phyloP scores from a whole-genome alignment of 2,888 invertebrate species.

The Alsophila aescularia region DNA sequence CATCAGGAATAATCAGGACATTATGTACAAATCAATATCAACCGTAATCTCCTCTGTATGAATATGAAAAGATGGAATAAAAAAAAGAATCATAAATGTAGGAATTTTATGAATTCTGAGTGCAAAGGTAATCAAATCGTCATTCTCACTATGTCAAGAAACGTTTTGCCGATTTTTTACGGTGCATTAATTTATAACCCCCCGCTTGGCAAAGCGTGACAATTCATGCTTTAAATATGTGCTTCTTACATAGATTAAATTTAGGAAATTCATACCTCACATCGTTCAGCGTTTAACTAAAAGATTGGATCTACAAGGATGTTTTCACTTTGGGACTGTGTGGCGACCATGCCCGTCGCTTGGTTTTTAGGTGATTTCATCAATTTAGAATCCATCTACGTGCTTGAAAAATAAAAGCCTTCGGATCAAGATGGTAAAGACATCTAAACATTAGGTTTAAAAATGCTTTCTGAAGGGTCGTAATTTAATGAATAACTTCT shows the following conservation, averaged over 20 bases:
- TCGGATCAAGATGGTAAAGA: conserved; percentile 58
- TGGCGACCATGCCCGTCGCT: conserved; percentile 77
- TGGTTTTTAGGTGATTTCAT: conserved; percentile 59
- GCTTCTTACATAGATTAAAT: conserved; percentile 61
- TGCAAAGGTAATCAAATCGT: conserved; percentile 16
- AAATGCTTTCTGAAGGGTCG: conserved; percentile 76
- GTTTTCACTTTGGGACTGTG: conserved; percentile 61
- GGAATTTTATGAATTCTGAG: not conserved
- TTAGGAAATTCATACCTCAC: conserved; percentile 72
- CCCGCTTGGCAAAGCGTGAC: conserved; percentile 80
- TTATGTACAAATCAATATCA: not conserved
- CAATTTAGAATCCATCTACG: conserved; percentile 60
- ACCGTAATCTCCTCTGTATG: not conserved
- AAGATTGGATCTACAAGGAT: conserved; percentile 64
- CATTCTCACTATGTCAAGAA: conserved; percentile 10
- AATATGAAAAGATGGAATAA: not conserved
- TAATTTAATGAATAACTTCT: conserved; percentile 72
- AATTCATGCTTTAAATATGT: conserved; percentile 73
- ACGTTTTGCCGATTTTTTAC: conserved; percentile 25
- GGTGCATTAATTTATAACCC: conserved; percentile 67
- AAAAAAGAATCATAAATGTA: not conserved
- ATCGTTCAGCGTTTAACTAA: conserved; percentile 72
- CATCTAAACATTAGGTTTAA: conserved; percentile 60
- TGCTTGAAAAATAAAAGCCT: conserved; percentile 74
- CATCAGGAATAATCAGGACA: not conserved